Base-by-base conservation (phyloP, 2,113 vertebrate species). In the Brachyistius frenatus region DNA sequence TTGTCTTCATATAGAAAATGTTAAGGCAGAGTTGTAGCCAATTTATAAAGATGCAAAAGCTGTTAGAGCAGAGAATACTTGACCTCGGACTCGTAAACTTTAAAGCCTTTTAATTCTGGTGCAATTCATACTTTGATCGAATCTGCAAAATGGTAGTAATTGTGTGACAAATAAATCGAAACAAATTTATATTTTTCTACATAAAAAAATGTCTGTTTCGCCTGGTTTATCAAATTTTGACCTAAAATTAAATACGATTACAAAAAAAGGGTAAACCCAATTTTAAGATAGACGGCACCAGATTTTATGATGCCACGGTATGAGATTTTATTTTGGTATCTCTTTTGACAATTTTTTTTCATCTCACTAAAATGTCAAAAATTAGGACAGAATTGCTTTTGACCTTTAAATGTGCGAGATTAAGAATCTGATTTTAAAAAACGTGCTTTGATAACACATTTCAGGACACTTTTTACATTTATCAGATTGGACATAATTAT, bases 381-480 rank as follows among this genome's bases (percentile, higher is more conserved):
- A 69, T 11, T n/a, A 35, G 15, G 7, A 7, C 2, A 67, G 5
- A 50, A 23, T 15, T 37, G 7, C 33, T 49, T 71, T 15, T 7
- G 3, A 53, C 16, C 39, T 65, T 56, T 53, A 10, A 70, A 77
- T 50, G 15, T 67, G 61, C 9, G 3, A 56, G 30, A 32, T 54
- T 10, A 5, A 11, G 31, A 32, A 53, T 37, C 31, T 31, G 15
- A 39, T 57, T 76, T 36, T 0, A 10, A 39, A 69, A 36, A 37
- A 66, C 69, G 13, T 6, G 60, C 23, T 69, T 58, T 70, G n/a
- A 67, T 1, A 3, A 10, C 50, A 70, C 47, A 55, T 37, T 69
- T 62, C 8, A 35, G 10, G 8, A 37, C n/a, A 58, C 16, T 3
- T 61, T 78, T 39, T 39, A 41, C 5, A 1, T 52, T 66, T 56